These are phyloP conservation scores for Metaphire vulgaris DNA, from an alignment of 1,140 invertebrate species.

Conservation along the genomic window DNA sequence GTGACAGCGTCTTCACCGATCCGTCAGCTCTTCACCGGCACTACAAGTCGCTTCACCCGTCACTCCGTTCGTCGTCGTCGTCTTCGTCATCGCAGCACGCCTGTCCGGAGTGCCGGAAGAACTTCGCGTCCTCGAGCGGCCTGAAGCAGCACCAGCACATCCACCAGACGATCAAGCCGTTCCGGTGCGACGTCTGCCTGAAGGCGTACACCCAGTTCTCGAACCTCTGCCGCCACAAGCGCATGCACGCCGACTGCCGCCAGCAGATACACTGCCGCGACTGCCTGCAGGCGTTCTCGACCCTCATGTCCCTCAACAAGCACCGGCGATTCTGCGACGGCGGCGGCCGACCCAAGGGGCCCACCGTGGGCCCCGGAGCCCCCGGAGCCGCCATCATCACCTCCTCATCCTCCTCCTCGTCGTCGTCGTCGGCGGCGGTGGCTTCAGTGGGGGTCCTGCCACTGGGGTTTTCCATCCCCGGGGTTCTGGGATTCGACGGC, in stretches of 20 bases:
- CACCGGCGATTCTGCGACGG: conserved; percentile 60
- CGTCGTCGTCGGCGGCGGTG: background rate
- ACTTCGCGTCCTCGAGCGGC: conserved; percentile 91
- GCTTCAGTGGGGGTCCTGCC: too few species aligned
- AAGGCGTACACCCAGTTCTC: conserved; percentile 99
- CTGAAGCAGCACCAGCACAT: conserved; percentile 94
- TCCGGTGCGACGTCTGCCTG: conserved; percentile 64
- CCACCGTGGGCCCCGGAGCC: background rate
- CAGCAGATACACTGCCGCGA: conserved; percentile 68
- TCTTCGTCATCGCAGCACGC: too few species aligned
- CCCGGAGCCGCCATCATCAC: background rate
- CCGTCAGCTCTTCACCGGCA: background rate
- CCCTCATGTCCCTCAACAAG: conserved; percentile 65
- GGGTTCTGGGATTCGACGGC: background rate
- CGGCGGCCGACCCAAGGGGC: conserved; percentile 31
- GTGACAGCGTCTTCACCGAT: background rate
- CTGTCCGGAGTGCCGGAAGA: conserved; percentile 95
- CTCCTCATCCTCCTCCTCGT: background rate
- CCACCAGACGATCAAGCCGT: conserved; percentile 95
- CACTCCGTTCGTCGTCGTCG: conserved; percentile 68
- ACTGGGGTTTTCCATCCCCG: too few species aligned
- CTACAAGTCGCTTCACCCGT: background rate
- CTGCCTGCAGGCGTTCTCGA: conserved; percentile 83
- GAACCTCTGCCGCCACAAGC: conserved; percentile 95
- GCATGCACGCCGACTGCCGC: conserved; percentile 81